phyloP scores from a whole-genome alignment of 2,113 vertebrate species.

The Daphoenositta chrysoptera region DNA sequence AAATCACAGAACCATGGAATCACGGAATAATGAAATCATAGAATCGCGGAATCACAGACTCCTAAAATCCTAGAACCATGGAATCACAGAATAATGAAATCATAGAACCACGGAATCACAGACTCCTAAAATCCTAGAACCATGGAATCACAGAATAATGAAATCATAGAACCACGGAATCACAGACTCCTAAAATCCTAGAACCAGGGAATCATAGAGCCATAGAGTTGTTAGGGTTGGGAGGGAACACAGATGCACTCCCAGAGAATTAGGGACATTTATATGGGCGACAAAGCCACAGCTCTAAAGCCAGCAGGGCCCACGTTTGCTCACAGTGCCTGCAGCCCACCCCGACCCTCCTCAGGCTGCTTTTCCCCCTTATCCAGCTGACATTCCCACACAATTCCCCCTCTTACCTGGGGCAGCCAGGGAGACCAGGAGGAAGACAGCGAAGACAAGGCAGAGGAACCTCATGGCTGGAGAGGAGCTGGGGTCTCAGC shows the following conservation, averaged over 20 bases:
- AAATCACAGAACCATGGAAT: too few relatives aligned
- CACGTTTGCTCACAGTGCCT: rapidly evolving
- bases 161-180: background rate
- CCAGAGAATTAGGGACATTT: rapidly evolving
- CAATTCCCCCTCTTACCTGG: constrained; percentile 6
- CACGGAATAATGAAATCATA: too few relatives aligned
- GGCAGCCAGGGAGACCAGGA: constrained; percentile 7
- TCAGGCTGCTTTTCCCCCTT: rapidly evolving
- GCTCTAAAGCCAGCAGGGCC: background rate
- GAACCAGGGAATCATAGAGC: background rate
- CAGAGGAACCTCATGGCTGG: constrained; percentile 38
- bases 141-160: too few relatives aligned
- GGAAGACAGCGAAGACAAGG: background rate
- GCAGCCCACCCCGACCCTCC: background rate
- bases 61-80: too few relatives aligned
- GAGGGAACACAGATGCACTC: background rate
- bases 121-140: background rate
- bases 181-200: background rate
- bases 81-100: too few relatives aligned
- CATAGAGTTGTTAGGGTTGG: background rate
- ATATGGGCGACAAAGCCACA: background rate
- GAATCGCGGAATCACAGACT: too few relatives aligned
- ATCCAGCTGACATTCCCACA: background rate
- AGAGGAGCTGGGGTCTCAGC: background rate
- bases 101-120: background rate